Evolutionary conservation across 2,888 invertebrate species (phyloP).

Genomic region (Pocota personata): DNA sequence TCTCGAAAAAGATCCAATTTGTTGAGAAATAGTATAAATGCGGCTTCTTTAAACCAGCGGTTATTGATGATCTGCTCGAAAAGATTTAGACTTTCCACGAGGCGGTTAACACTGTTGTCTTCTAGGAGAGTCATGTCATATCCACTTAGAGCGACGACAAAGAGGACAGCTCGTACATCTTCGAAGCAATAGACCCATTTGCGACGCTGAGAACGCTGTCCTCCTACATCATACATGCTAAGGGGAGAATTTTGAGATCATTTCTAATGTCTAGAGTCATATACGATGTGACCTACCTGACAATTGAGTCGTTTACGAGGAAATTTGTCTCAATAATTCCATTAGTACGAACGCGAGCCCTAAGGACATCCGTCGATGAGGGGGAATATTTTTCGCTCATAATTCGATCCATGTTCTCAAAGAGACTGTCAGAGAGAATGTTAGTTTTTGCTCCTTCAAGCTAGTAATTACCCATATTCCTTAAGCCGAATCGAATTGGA

Average conservation of each 20-base stretch:
- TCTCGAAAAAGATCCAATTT: conserved; percentile 87
- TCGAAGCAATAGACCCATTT: conserved; percentile 89
- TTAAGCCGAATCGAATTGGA: too few species aligned
- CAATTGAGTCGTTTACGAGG: conserved; percentile 85
- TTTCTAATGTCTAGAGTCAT: neutral
- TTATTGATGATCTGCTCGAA: conserved; percentile 87
- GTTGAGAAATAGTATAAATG: conserved; percentile 86
- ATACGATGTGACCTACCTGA: conserved; percentile 77
- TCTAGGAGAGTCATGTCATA: conserved; percentile 87
- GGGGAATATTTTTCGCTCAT: conserved; percentile 86
- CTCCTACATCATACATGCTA: conserved; percentile 87
- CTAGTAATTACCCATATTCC: too few species aligned
- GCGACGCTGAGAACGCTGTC: conserved; percentile 86
- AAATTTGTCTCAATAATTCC: conserved; percentile 88
- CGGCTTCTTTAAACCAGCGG: conserved; percentile 86
- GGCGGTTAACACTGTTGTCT: conserved; percentile 85
- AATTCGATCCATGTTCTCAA: conserved; percentile 87
- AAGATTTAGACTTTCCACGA: conserved; percentile 86
- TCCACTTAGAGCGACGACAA: conserved; percentile 87
- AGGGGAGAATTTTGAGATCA: conserved; percentile 69
- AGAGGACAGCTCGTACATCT: conserved; percentile 86
- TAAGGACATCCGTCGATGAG: conserved; percentile 86
- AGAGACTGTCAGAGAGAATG: conserved; percentile 83
- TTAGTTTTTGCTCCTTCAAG: neutral
- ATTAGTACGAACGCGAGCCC: conserved; percentile 86